Evolutionary conservation across 2,797 vertebrate species (phyloP).

Genomic region (Basileuterus tristriatus): DNA sequence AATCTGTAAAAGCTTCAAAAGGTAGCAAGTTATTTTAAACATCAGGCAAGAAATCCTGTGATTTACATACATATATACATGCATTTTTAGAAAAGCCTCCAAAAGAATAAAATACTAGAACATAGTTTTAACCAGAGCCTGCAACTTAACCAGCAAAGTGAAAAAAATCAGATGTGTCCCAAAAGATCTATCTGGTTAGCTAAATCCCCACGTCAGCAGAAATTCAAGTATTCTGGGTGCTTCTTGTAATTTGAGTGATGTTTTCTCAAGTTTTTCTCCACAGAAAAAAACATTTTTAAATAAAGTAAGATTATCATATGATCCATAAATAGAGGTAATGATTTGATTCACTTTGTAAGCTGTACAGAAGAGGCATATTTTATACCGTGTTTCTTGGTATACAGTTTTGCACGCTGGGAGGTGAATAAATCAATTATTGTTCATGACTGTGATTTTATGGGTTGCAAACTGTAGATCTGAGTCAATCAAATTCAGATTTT

Average conservation of each 20-base stretch:
- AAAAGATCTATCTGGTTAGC: background rate
- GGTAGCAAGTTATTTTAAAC: constrained; percentile 23
- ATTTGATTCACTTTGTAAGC: background rate
- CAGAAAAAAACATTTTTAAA: background rate
- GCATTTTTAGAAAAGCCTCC: background rate
- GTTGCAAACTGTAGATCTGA: constrained; percentile 35
- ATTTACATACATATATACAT: background rate
- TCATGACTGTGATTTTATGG: constrained; percentile 38
- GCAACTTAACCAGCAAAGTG: background rate
- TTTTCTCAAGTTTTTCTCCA: background rate
- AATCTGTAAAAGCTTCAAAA: constrained; percentile 55
- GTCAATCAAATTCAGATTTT: constrained; percentile 58
- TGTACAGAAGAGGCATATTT: background rate
- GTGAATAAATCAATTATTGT: constrained; percentile 40
- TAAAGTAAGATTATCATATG: background rate
- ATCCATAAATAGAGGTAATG: background rate
- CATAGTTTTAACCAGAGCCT: background rate
- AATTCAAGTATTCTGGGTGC: background rate
- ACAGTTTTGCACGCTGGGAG: background rate
- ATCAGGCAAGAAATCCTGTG: constrained; percentile 3
- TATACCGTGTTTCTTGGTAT: background rate
- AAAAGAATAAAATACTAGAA: background rate
- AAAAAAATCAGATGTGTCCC: background rate
- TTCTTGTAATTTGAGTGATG: background rate
- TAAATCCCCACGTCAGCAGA: background rate